Percentiles rank a stretch among this genome's conserved stretches.
Conservation (phyloP, 2,113 vertebrate genomes). For the Anarhynchus alexandrinus region DNA sequence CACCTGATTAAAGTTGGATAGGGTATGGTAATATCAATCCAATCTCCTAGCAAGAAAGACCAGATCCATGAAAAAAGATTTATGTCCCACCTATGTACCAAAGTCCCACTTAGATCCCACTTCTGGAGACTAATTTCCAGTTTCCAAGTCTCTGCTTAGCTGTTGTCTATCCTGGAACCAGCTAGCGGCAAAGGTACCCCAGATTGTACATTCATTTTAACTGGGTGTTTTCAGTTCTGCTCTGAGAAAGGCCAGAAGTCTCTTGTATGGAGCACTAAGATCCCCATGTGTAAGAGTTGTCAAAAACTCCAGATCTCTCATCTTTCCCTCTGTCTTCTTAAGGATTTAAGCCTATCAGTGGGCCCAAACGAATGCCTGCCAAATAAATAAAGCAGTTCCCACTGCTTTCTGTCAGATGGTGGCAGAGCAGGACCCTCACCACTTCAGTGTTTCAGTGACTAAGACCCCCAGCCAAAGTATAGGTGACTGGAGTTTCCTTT, state of each 20-base stretch:
- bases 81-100: background rate
- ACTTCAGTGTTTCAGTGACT: background rate
- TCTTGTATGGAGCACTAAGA: background rate
- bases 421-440: background rate
- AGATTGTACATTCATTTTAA: background rate
- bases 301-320: background rate
- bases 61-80: background rate
- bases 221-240: background rate
- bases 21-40: background rate
- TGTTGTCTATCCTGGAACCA: background rate
- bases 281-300: background rate
- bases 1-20: background rate
- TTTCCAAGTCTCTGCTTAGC: background rate
- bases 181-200: background rate
- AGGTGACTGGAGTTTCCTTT: background rate
- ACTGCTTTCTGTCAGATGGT: background rate
- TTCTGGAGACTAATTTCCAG: background rate
- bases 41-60: background rate
- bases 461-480: background rate
- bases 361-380: background rate
- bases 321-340: background rate
- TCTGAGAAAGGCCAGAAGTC: background rate
- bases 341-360: background rate
- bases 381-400: background rate
- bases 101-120: background rate